Evolutionary conservation across 2,113 vertebrate genomes (phyloP), one percentile per base, ranked within the genome.

Genomic region (Podarcis raffonei): DNA sequence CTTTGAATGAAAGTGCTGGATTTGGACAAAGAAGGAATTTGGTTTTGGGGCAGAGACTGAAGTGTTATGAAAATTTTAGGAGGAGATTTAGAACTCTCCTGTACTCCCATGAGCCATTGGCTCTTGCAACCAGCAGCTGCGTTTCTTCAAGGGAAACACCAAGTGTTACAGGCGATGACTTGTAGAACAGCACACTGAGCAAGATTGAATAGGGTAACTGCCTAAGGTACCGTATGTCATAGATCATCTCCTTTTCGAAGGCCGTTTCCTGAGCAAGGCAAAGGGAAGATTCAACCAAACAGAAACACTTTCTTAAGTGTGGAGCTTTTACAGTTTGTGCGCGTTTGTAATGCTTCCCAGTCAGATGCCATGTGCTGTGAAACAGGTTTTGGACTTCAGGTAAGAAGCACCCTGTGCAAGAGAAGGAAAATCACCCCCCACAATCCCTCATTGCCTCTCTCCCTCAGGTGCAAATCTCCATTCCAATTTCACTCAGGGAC

Each of bases 301-400:
- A 30, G 48, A 48, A 90, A 86, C n/a, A n/a, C 81, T 82, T 0
- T 74, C 89, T 80, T 91, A 39, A 83, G 13, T 62, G 59, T 91
- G 84, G 79, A 23, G 13, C 23, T 35, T 68, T 77, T 37, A 53
- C 22, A 53, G 62, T 77, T 83, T 62, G 57, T 88, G 59, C 5
- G 20, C 13, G 37, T 93, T 92, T 94, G 93, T 94, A 94, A 95
- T 93, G 62, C 18, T 74, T 95, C 93, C 92, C 87, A 57, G 87
- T 95, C 87, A 92, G 89, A 86, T 95, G 89, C 93, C 90, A 90
- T 92, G 90, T 88, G 37, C 62, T 83, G 71, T 53, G 30, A 83
- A 93, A 82, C 94, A 92, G 75, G 78, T 92, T 94, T 95, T 91
- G 89, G 91, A 93, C 87, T 95, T 85, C 81, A 91, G 94, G 94